Evolutionary conservation across 2,113 vertebrate species (phyloP).

Genomic region (Malurus cyaneus): DNA sequence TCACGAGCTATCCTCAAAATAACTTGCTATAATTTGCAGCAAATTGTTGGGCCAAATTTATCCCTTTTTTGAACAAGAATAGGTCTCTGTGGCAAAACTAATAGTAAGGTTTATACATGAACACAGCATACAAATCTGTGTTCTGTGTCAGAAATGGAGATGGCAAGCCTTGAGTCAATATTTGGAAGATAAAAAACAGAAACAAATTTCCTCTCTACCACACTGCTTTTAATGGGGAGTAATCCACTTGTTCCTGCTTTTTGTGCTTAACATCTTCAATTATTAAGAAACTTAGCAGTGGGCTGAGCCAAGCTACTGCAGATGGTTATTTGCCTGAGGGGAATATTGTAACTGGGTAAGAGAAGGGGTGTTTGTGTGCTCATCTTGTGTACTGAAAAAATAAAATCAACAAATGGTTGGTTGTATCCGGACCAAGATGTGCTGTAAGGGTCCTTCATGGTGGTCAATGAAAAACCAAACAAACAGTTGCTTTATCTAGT

Average conservation of each 20-base stretch:
- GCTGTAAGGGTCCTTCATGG: not conserved
- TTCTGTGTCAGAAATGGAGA: not conserved
- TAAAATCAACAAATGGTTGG: not conserved
- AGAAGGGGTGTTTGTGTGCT: not conserved
- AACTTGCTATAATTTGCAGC: not conserved
- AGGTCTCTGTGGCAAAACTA: not conserved
- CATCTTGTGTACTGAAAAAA: not conserved
- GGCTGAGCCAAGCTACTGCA: not conserved
- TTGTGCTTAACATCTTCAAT: not conserved
- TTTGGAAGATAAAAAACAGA: not conserved
- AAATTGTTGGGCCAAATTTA: not conserved
- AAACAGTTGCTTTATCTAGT: not conserved
- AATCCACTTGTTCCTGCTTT: not conserved
- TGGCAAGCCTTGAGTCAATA: not conserved
- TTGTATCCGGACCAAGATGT: not conserved
- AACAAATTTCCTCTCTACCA: not conserved
- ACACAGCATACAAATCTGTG: not conserved
- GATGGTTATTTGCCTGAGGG: not conserved
- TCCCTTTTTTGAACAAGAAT: not conserved
- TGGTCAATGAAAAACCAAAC: not conserved
- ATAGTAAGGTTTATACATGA: not conserved
- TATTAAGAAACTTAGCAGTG: not conserved
- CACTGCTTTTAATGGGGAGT: not conserved
- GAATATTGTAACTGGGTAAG: not conserved
- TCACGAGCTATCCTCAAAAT: not conserved